Evolutionary conservation across 1,140 invertebrate species (phyloP).

Genomic region (Aradophagus sp.): DNA sequence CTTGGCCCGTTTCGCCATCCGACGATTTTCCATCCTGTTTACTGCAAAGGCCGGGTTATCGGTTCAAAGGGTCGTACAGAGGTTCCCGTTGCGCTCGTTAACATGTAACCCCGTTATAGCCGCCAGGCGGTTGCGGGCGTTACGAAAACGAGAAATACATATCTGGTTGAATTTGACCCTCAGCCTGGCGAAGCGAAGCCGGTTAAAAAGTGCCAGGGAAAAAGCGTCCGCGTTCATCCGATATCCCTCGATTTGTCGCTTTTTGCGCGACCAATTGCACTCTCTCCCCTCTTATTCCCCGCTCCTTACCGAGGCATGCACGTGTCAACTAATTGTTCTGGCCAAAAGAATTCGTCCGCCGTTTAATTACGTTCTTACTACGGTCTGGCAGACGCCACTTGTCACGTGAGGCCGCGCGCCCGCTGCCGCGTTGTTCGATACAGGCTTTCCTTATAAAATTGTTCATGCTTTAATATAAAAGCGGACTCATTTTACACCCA

Average conservation of each 20-base stretch:
- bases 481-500: no score
- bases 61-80: slow-evolving; percentile 20
- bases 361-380: slow-evolving; percentile 62
- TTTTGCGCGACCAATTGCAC: slow-evolving; percentile 1
- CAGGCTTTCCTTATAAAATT: no score
- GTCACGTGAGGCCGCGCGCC: no score
- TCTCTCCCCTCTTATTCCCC: slow-evolving; percentile 1
- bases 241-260: slow-evolving; percentile 2
- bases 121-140: slow-evolving; percentile 5
- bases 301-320: slow-evolving; percentile 1
- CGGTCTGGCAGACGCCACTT: no score
- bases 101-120: slow-evolving; percentile 36
- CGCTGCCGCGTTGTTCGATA: no score
- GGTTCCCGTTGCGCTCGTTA: slow-evolving; percentile 28
- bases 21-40: no score
- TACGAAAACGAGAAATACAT: slow-evolving; percentile 12
- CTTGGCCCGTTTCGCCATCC: no score
- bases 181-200: no score
- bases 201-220: no score
- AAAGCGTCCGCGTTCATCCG: slow-evolving; percentile 1
- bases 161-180: slow-evolving; percentile 14
- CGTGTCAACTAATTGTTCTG: slow-evolving; percentile 60
- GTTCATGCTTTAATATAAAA: no score
- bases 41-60: slow-evolving; percentile 25
- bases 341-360: slow-evolving; percentile 62